phyloP scores from a whole-genome alignment of 2,113 vertebrate genomes.

The human (Homo sapiens) region GRCh38 chr4:121580501-121581000 shows the following conservation, averaged over 20 bases:
- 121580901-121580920: too few relatives aligned
- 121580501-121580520: not conserved
- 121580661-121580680: not conserved
- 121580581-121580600: not conserved
- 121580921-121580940: not conserved
- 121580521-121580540: slow-evolving; percentile 11
- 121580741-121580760: not conserved
- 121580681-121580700: not conserved
- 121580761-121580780: not conserved
- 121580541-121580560: not conserved
- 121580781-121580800: not conserved
- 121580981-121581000: not conserved
- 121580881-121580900: not conserved
- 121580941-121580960: not conserved
- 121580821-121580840: not conserved
- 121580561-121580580: not conserved
- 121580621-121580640: not conserved
- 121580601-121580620: not conserved
- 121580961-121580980: not conserved
- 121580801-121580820: not conserved
- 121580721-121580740: not conserved
- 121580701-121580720: not conserved
- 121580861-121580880: not conserved
- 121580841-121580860: not conserved
- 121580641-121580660: not conserved